Evolutionary conservation across 1,140 invertebrate genomes (phyloP), one percentile per base, ranked within the genome.

Genomic region (Drosophila athabasca): DNA sequence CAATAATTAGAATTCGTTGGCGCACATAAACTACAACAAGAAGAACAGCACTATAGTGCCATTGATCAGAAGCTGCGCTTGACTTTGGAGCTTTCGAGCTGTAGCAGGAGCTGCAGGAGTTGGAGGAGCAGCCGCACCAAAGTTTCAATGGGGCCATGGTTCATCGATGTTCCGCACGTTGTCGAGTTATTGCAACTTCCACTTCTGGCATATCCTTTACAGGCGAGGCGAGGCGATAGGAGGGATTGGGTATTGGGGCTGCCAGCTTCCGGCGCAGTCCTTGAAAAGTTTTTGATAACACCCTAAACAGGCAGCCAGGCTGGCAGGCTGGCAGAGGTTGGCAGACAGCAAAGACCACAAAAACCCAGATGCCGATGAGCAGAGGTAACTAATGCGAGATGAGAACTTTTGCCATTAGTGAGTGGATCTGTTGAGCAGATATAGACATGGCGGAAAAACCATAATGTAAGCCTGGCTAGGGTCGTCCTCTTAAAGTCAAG

Each of bases 281-380:
- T 87, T 82, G 83, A 88, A 87, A 87, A 87, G 19, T 87, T 87
- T 87, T 82, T 67, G 81, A 80, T 80, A 84, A 80, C 72, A 62
- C 60, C 76, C 71, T 46, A 79, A 79, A 64, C 61, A 69, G 29
- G 24, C 67, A 62, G 57, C 43, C 22, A 49, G 64, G 39, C 44
- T 51, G 57, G 24, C 9, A 15, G 35, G 9, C 48, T 52, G 59
- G 66, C 68, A 24, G 44, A 68, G 52, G 48, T 15, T 15, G 26
- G 22, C 26, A 52, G 29, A n/a, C 45, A 41, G 15, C 31, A 43
- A 13, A 73, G 53, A 74, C 69, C 52, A 45, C 57, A 72, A 45
- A 51, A 62, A 54, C 45, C 58, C 62, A 60, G 43, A 69, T 60
- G 61, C 60, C 79, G 78, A 78, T 67, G 76, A 79, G 55, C 57